phyloP scores from a whole-genome alignment of 2,113 vertebrate species.

The Malaclemys terrapin region DNA sequence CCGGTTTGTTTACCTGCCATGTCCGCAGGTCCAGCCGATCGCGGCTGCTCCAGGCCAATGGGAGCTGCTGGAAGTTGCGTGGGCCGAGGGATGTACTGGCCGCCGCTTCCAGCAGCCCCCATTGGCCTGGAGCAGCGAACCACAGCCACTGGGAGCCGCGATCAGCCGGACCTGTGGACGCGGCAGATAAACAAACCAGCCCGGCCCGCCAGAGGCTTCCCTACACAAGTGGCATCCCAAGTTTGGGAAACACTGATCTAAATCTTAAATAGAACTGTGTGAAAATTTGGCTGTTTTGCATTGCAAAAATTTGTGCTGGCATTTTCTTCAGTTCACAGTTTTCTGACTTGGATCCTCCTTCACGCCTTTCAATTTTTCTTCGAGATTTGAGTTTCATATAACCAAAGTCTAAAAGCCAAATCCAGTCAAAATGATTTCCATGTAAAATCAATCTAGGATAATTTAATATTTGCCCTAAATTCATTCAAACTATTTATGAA shows the following conservation, averaged over 20 bases:
- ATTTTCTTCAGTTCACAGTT: neutral
- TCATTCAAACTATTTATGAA: neutral
- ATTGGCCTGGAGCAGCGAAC: too few species aligned
- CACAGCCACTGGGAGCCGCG: too few species aligned
- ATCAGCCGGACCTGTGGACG: too few species aligned
- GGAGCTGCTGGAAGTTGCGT: too few species aligned
- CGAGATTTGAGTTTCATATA: neutral
- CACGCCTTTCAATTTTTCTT: neutral
- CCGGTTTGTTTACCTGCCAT: too few species aligned
- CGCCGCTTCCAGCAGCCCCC: too few species aligned
- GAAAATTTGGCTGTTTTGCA: neutral
- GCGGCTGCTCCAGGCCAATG: too few species aligned
- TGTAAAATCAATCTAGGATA: neutral
- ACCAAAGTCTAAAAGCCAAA: neutral
- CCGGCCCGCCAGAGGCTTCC: too few species aligned
- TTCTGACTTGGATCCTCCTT: neutral
- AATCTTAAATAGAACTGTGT: neutral
- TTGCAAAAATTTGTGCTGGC: neutral
- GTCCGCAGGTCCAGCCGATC: too few species aligned
- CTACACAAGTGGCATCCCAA: too few species aligned
- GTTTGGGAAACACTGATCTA: neutral
- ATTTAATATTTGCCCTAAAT: neutral
- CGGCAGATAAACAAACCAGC: too few species aligned
- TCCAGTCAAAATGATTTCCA: neutral
- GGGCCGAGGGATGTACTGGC: too few species aligned